Evolutionary conservation across 2,113 vertebrate genomes (phyloP), one percentile per base, ranked within the genome.

Genomic region (Regulus satrapa): DNA sequence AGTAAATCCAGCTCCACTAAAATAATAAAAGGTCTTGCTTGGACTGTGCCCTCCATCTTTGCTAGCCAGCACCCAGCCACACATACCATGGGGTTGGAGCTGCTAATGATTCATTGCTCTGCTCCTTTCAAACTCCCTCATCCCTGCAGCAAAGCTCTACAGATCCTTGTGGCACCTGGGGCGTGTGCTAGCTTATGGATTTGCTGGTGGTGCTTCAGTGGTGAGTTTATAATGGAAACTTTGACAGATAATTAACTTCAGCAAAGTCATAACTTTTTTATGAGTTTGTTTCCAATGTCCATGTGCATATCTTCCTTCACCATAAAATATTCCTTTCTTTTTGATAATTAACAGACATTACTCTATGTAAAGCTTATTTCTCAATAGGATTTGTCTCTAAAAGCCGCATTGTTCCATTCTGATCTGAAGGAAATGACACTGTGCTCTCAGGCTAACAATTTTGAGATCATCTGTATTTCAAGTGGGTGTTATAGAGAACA

Each of bases 221-320:
- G 52, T 68, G 84, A 86, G 76, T 68, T 87, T 94, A 62, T 76
- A 94, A 88, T 46, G 89, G 94, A 88, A 89, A 73, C 71, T 89
- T 62, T 40, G 84, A 82, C 74, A 82, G 45, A 79, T 68, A 49
- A 91, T 91, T 87, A 76, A 82, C 77, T 87, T 85, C 8, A 85
- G 71, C 62, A 54, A 46, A 62, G 59, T 73, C 54, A 5, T 93
- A 93, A 87, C 63, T 28, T 75, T 77, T 94, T 71, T 49, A 51
- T 40, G 69, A 64, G 91, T 72, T 91, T 94, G 71, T 89, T 95
- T 92, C 78, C 10, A 15, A 49, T 94, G 89, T 85, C 84, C 46
- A 2, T 66, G 61, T 54, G 41, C 54, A 9, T 76, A 62, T 87
- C 71, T 94, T 89, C 46, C 62, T 91, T 85, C 45, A 75, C 32